Evolutionary conservation across 37 sponge, comb jelly and placozoan genomes (phyloP).

Genomic region (Petrosia ficiformis): DNA sequence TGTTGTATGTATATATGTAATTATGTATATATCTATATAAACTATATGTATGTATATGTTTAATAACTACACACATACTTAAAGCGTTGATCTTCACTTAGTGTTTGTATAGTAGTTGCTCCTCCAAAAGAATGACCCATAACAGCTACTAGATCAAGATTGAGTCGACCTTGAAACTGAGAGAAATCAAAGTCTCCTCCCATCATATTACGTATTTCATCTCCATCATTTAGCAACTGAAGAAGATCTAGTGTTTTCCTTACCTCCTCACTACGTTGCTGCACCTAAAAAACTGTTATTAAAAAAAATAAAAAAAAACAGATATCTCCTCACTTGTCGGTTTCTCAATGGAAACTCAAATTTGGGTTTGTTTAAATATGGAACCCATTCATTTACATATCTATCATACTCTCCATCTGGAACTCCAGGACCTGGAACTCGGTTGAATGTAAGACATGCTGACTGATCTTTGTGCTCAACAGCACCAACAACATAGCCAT

Average conservation of each 20-base stretch:
- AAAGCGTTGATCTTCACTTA: conserved; percentile 61
- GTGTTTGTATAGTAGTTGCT: conserved; percentile 55
- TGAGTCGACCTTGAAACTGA: conserved; percentile 51
- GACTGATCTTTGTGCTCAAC: conserved; percentile 78
- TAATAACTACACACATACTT: conserved; percentile 21
- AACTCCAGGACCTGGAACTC: conserved; percentile 22
- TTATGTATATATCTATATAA: too few species aligned
- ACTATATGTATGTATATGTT: background rate
- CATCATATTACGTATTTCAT: conserved; percentile 28
- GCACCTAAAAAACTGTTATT: conserved; percentile 5
- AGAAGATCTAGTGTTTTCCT: conserved; percentile 40
- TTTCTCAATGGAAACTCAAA: conserved; percentile 48
- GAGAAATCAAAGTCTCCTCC: conserved; percentile 27
- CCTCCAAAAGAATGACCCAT: conserved; percentile 87
- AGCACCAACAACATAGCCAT: conserved; percentile 71
- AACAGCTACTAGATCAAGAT: conserved; percentile 42
- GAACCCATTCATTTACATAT: conserved; percentile 36
- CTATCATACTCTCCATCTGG: conserved; percentile 9
- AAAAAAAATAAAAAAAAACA: background rate
- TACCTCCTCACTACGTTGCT: conserved; percentile 21
- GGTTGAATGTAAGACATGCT: conserved; percentile 21
- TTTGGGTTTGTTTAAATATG: background rate
- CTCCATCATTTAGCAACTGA: conserved; percentile 38
- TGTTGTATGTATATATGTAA: too few species aligned
- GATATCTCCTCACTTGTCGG: conserved; percentile 23